A percentile compares a stretch with the other conserved stretches of the same genome.
Evolutionary conservation across 2,113 vertebrate species (phyloP).

Genomic region (Merops nubicus): DNA sequence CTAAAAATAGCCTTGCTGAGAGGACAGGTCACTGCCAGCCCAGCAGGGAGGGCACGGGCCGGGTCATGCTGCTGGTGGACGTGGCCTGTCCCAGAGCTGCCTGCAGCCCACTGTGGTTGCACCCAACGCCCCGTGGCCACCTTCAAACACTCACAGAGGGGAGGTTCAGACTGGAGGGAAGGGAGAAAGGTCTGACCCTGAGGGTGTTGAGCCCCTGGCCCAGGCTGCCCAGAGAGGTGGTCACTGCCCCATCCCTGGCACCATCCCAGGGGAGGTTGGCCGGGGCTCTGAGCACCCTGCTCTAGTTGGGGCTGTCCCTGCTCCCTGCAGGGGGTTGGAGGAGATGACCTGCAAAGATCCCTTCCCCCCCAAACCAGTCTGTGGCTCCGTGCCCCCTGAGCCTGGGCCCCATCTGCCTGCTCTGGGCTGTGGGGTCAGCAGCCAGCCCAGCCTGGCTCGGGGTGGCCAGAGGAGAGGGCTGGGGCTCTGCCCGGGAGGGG

Average conservation of each 20-base stretch:
- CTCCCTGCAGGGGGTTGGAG: not conserved
- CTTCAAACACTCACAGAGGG: too few species aligned
- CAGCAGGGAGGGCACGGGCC: not conserved
- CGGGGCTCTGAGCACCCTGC: not conserved
- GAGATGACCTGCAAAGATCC: not conserved
- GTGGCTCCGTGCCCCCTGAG: not conserved
- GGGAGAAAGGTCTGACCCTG: too few species aligned
- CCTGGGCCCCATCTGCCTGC: too few species aligned
- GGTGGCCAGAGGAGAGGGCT: not conserved
- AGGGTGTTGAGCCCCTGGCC: too few species aligned
- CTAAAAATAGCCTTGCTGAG: not conserved
- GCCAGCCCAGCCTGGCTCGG: accelerated
- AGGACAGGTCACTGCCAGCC: not conserved
- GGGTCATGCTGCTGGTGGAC: too few species aligned
- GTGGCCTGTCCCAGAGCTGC: too few species aligned
- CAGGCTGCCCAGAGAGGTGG: too few species aligned
- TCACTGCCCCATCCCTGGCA: not conserved
- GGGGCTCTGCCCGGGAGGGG: not conserved
- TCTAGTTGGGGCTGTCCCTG: not conserved
- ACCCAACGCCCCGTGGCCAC: too few species aligned
- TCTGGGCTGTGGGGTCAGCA: too few species aligned
- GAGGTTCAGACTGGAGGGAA: not conserved
- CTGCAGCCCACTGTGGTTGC: too few species aligned
- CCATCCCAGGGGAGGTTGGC: not conserved
- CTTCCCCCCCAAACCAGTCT: not conserved